These are phyloP conservation scores for Philopotamus ludificatus DNA, from an alignment of 1,140 invertebrate genomes.

Conservation along the genomic window DNA sequence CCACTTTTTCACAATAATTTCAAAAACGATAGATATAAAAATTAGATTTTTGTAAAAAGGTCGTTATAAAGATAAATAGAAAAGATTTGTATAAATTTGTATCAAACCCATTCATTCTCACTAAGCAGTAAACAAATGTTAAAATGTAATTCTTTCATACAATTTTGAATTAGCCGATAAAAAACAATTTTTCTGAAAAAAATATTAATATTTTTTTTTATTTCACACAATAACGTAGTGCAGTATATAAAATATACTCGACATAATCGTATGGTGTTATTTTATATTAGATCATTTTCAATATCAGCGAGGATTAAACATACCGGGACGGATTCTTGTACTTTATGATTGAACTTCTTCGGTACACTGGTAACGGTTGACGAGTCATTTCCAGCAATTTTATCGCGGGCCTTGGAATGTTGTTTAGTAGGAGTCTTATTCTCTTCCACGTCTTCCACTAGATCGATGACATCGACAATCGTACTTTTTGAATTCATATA, in stretches of 20 bases:
- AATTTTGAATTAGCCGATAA: too few species aligned
- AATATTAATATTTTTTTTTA: not conserved
- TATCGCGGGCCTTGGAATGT: not conserved
- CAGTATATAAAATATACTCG: not conserved
- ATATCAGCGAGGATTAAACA: slow-evolving; percentile 4
- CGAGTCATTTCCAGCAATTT: not conserved
- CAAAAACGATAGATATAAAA: too few species aligned
- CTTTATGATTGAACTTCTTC: slow-evolving; percentile 3
- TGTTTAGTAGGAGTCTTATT: slow-evolving; percentile 37
- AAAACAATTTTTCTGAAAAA: too few species aligned
- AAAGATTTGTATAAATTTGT: too few species aligned
- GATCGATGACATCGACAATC: slow-evolving; percentile 48
- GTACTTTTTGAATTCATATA: slow-evolving; percentile 33
- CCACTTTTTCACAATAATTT: too few species aligned
- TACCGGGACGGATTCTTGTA: slow-evolving; percentile 11
- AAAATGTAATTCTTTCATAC: too few species aligned
- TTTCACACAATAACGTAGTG: slow-evolving; percentile 16
- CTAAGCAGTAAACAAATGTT: too few species aligned
- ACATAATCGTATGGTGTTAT: not conserved
- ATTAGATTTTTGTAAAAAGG: too few species aligned
- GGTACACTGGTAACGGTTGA: not conserved
- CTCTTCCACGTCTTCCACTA: slow-evolving; percentile 48
- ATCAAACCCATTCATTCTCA: too few species aligned
- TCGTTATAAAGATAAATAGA: too few species aligned
- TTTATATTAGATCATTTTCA: slow-evolving; percentile 11